Evolutionary conservation across 2,797 vertebrate species (phyloP), one percentile per base, ranked within the genome.

Genomic region (Hybognathus amarus): DNA sequence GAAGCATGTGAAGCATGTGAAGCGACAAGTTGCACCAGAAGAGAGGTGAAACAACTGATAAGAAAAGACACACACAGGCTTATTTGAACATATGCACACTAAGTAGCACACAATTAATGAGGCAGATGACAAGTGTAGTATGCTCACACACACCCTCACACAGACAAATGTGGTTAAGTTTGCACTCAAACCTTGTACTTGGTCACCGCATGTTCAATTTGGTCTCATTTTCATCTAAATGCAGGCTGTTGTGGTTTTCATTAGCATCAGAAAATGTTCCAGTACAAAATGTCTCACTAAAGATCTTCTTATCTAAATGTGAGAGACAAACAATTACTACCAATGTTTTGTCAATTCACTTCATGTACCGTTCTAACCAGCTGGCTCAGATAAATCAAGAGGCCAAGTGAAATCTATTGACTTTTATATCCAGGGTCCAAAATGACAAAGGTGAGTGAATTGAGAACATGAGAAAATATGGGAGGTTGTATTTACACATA

Each of bases 311-410:
- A 81, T 47, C 79, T 81, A 59, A 74, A 50, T 64, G 2, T 63
- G 10, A 59, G 33, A 64, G 70, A 74, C 33, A 74, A 82, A 74
- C 70, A 82, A 74, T 74, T 66, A 75, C 59, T 66, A 6, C 42
- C 22, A 22, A 12, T 66, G 40, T 24, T 24, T 52, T 66, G 38
- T 75, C 59, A 74, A 70, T 63, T 52, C 17, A 66, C 70, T 66
- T 75, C 59, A 66, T 52, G 70, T 74, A 27, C 70, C 0, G 4
- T 74, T 82, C 70, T 22, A 10, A 74, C 22, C 59, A 81, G 33
- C 56, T 47, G n/a, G 17, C 15, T 33, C 38, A 77, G 18, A 64
- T 77, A 77, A 77, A 77, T 64, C 59, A 30, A 70, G 50, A 30
- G 24, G 24, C 1, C 0, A 2, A 10, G 22, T 52, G 30, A 79